Conservation (phyloP, 1,140 invertebrate genomes). For the Brachionus koreanus region DNA sequence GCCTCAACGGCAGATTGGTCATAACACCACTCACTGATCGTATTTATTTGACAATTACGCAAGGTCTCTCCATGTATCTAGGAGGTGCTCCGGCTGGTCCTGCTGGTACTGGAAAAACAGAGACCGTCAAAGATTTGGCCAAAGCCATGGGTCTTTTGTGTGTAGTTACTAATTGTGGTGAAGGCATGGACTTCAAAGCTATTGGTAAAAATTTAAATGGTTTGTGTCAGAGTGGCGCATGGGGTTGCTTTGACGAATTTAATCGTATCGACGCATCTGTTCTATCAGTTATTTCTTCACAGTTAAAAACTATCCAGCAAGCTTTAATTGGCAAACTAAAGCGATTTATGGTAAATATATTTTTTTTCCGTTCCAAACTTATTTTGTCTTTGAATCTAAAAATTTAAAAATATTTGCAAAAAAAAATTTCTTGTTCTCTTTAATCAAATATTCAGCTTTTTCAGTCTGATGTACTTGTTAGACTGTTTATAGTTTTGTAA, state of each 20-base stretch:
- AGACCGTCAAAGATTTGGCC: slow-evolving; percentile 82
- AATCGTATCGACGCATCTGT: slow-evolving; percentile 84
- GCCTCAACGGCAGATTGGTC: slow-evolving; percentile 78
- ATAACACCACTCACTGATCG: slow-evolving; percentile 84
- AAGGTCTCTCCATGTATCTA: slow-evolving; percentile 86
- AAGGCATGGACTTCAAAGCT: slow-evolving; percentile 80
- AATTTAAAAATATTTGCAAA: too few species aligned
- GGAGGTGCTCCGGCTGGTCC: slow-evolving; percentile 72
- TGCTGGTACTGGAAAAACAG: slow-evolving; percentile 77
- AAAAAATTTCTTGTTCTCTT: neutral
- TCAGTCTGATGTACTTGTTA: too few species aligned
- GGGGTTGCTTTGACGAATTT: slow-evolving; percentile 79
- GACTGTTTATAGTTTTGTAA: too few species aligned
- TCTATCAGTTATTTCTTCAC: slow-evolving; percentile 81
- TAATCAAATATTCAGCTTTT: too few species aligned
- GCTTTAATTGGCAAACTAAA: slow-evolving; percentile 71
- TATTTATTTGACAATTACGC: slow-evolving; percentile 84
- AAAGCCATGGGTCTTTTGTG: slow-evolving; percentile 79
- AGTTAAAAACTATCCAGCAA: slow-evolving; percentile 78
- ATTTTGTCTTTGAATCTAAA: neutral
- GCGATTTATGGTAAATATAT: slow-evolving; percentile 60
- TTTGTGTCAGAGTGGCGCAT: slow-evolving; percentile 69
- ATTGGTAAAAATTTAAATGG: slow-evolving; percentile 79
- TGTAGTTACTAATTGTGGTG: slow-evolving; percentile 84
- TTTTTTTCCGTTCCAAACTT: neutral